Evolutionary conservation across 2,888 invertebrate species (phyloP), one percentile per base, ranked within the genome.

Genomic region (Nemurella pictetii): DNA sequence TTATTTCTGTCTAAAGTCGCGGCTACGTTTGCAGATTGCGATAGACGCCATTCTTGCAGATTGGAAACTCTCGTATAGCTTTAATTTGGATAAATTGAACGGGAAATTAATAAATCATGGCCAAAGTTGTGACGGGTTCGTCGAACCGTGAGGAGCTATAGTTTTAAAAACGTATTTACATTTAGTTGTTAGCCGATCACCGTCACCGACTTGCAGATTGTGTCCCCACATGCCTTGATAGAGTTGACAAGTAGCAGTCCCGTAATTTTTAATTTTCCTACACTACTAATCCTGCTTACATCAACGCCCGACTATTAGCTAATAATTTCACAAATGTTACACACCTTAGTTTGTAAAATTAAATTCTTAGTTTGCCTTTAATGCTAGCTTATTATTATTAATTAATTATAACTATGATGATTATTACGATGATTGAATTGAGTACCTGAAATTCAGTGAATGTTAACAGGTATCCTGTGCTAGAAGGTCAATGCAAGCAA

Each of bases 381-480:
- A 81, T 35, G 20, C 15, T 81, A 81, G 80, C 80, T 81, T 35
- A 81, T 32, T 30, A 26, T 28, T 15, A 75, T 36, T 35, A 81
- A 32, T 32, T 81, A 32, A 81, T 81, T 81, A 81, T 81, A 36
- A 81, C 55, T 55, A 55, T 20, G 55, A 55, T 55, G 55, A 55
- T 55, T 55, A 55, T 55, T 55, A 55, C 55, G 12, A 55, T 55
- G 9, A 55, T 55, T 55, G 55, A 55, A 55, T 75, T 75, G 28
- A 81, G 80, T 81, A 81, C 80, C 80, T 81, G 80, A 81, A 81
- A 81, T 81, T 81, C 80, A 81, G 80, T 81, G 80, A 81, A 81
- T 35, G 36, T 81, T 81, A n/a, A 81, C 80, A 81, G 80, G 80
- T 81, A 81, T 81, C 80, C 80, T 81, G 80, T 81, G 32, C 27